Evolutionary conservation across 2,113 vertebrate genomes (phyloP).

Genomic region (Bufo bufo): DNA sequence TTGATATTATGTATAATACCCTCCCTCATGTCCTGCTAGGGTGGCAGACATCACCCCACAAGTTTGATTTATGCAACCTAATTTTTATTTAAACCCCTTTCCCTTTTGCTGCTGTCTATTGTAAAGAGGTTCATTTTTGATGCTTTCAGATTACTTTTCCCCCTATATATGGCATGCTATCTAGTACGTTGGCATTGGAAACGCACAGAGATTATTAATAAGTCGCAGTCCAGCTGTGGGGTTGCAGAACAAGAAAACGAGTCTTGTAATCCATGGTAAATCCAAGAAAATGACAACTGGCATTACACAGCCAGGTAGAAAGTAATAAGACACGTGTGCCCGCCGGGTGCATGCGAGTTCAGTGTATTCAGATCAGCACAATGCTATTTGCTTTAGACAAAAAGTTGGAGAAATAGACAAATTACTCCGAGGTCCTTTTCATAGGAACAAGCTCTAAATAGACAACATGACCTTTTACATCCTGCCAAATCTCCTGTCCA

Average conservation of each 20-base stretch:
- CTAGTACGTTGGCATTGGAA: not conserved
- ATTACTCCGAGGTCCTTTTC: not conserved
- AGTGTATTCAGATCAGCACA: not conserved
- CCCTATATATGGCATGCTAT: not conserved
- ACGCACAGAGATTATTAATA: not conserved
- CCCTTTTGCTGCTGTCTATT: too few relatives aligned
- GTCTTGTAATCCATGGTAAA: conserved; percentile 3
- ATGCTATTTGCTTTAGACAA: not conserved
- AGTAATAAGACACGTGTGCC: not conserved
- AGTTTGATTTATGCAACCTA: too few relatives aligned
- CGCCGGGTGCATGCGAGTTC: not conserved
- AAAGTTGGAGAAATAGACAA: conserved; percentile 4
- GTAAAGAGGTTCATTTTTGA: too few relatives aligned
- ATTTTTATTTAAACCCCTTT: too few relatives aligned
- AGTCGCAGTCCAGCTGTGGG: not conserved
- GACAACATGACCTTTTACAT: conserved; percentile 3
- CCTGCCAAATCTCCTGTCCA: not conserved
- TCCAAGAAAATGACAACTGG: not conserved
- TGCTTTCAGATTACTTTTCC: not conserved
- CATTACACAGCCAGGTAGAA: not conserved
- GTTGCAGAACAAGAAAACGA: not conserved
- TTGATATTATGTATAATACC: too few relatives aligned
- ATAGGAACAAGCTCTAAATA: not conserved
- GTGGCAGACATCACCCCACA: too few relatives aligned
- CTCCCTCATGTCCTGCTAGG: too few relatives aligned